A percentile compares a stretch with the other conserved stretches of the same genome.
phyloP scores from a whole-genome alignment of 2,797 vertebrate species.

The Karalla daura region DNA sequence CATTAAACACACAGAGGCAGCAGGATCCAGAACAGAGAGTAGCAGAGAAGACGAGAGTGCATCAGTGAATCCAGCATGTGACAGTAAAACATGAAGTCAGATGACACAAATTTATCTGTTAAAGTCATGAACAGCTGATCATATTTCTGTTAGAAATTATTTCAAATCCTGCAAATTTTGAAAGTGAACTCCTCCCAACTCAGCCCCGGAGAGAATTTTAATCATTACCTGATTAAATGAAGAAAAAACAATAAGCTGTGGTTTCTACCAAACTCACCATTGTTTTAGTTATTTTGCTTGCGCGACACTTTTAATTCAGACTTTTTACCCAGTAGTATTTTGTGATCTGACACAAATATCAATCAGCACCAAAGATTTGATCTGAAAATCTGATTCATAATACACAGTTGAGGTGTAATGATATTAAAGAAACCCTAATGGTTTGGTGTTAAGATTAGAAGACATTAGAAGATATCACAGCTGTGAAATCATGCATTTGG shows the following conservation, averaged over 20 bases:
- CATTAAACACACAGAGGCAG: constrained; percentile 49
- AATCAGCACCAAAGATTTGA: too few species aligned
- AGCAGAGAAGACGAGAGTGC: not conserved
- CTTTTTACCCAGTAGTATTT: too few species aligned
- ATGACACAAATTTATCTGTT: constrained; percentile 21
- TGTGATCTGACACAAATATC: too few species aligned
- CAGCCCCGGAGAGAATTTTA: not conserved
- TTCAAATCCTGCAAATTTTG: not conserved
- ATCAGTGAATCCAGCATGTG: constrained; percentile 12
- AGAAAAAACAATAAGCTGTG: not conserved
- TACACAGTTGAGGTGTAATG: too few species aligned
- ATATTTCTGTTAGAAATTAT: not conserved
- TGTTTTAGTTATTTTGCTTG: not conserved
- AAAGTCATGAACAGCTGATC: not conserved
- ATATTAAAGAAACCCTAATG: too few species aligned
- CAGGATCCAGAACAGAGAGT: constrained; percentile 15
- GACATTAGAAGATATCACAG: too few species aligned
- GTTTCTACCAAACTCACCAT: not conserved
- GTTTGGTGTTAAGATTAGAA: too few species aligned
- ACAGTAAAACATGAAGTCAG: constrained; percentile 2
- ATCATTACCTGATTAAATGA: not conserved
- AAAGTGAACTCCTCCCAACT: not conserved
- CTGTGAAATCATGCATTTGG: too few species aligned
- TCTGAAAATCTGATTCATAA: too few species aligned
- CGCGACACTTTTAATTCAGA: not conserved